phyloP scores from a whole-genome alignment of 1,140 invertebrate genomes.

The Heliothis virescens region DNA sequence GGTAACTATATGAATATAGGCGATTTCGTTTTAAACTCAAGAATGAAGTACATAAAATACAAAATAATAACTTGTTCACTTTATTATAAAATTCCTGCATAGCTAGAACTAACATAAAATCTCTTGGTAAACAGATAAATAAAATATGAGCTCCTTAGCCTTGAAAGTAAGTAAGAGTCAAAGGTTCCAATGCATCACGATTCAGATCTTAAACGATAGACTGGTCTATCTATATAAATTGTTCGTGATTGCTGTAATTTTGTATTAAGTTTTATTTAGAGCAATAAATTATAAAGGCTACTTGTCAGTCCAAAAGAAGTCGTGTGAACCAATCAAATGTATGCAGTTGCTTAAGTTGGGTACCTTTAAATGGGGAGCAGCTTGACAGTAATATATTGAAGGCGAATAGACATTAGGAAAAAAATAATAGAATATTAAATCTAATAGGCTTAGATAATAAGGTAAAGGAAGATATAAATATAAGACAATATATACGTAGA shows the following conservation, averaged over 20 bases:
- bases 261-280: constrained; percentile 28
- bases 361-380: neutral
- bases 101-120: neutral
- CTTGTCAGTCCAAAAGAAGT: constrained; percentile 11
- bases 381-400: neutral
- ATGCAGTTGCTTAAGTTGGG: neutral
- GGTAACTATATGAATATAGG: too few species aligned
- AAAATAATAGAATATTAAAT: neutral
- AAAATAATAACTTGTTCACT: too few species aligned
- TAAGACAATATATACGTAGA: too few species aligned
- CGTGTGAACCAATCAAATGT: neutral
- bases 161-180: constrained; percentile 38
- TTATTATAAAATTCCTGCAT: neutral
- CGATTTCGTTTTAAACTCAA: too few species aligned
- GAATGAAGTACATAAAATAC: too few species aligned
- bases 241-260: constrained; percentile 30
- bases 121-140: constrained; percentile 18
- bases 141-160: constrained; percentile 39
- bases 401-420: neutral
- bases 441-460: too few species aligned
- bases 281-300: constrained; percentile 2
- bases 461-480: too few species aligned
- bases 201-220: constrained; percentile 30
- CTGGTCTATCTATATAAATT: constrained; percentile 25
- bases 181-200: constrained; percentile 24